phyloP scores from a whole-genome alignment of 2,797 vertebrate species.

The Triplophysa bombifrons region DNA sequence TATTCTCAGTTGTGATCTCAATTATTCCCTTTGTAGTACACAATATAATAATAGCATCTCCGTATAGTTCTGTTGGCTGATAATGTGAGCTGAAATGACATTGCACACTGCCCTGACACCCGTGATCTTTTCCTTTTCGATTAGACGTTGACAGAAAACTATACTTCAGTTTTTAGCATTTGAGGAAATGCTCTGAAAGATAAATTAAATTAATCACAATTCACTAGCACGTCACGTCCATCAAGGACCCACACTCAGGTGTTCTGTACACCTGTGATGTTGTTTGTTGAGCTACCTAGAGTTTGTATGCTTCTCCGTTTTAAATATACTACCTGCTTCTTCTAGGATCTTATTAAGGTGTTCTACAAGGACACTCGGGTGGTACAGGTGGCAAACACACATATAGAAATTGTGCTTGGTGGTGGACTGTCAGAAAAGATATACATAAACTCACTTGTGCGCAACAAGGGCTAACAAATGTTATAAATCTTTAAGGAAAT shows the following conservation, averaged over 20 bases:
- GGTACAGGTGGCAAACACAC: background rate
- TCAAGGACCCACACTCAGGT: background rate
- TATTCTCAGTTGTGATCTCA: too few species aligned
- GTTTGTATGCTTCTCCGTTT: constrained; percentile 18
- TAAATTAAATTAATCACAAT: background rate
- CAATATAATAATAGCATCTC: background rate
- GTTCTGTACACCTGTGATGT: background rate
- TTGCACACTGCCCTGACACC: constrained; percentile 30
- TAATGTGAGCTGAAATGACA: constrained; percentile 1
- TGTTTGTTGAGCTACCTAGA: constrained; percentile 7
- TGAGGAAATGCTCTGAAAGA: background rate
- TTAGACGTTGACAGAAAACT: constrained; percentile 1
- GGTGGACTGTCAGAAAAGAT: constrained; percentile 4
- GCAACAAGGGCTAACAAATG: constrained; percentile 9
- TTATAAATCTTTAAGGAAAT: constrained; percentile 24
- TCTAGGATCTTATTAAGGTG: constrained; percentile 1
- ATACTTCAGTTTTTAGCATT: constrained; percentile 6
- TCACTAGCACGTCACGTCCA: background rate
- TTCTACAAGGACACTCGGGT: constrained; percentile 1
- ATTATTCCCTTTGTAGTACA: too few species aligned
- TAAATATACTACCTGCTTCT: too few species aligned
- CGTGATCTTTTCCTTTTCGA: background rate
- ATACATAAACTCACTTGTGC: constrained; percentile 11
- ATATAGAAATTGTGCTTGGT: constrained; percentile 19
- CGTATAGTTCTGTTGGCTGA: background rate